Evolutionary conservation across 1,140 invertebrate species (phyloP).

Genomic region (Cataglyphis hispanica): DNA sequence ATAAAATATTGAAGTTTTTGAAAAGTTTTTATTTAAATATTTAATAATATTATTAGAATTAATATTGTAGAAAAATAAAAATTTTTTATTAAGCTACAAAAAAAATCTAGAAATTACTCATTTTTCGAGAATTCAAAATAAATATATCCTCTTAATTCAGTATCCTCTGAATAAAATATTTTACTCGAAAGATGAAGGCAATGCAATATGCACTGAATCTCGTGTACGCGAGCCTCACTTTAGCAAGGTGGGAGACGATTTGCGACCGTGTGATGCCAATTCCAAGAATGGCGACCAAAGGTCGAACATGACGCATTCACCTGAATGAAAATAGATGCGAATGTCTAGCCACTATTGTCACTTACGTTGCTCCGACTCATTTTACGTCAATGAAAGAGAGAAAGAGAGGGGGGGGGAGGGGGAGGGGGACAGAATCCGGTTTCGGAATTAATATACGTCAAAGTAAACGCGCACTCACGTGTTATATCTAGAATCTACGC

Average conservation of each 20-base stretch:
- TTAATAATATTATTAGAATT: too few species aligned
- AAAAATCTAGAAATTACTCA: too few species aligned
- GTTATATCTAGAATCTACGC: conserved; percentile 21
- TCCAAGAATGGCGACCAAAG: conserved; percentile 65
- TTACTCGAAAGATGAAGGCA: not conserved
- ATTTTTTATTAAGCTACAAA: too few species aligned
- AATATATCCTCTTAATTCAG: too few species aligned
- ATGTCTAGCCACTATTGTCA: conserved; percentile 62
- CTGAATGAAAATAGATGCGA: conserved; percentile 73
- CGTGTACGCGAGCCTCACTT: not conserved
- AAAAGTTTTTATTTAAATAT: too few species aligned
- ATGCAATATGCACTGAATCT: not conserved
- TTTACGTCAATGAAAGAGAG: conserved; percentile 65
- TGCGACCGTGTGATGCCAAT: not conserved
- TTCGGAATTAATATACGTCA: conserved; percentile 31
- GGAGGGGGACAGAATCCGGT: conserved; percentile 19
- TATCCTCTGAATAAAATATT: not conserved
- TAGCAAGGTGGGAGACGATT: not conserved
- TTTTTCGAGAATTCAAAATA: too few species aligned
- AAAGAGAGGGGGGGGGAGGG: too few species aligned
- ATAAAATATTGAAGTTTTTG: too few species aligned
- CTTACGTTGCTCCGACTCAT: conserved; percentile 68
- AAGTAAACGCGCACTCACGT: not conserved
- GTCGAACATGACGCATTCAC: conserved; percentile 70
- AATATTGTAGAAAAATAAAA: too few species aligned